A percentile compares a stretch with the other conserved stretches of the same genome.
These are phyloP conservation scores for Leucozona laternaria DNA, from an alignment of 2,888 invertebrate genomes.

Conservation along the genomic window DNA sequence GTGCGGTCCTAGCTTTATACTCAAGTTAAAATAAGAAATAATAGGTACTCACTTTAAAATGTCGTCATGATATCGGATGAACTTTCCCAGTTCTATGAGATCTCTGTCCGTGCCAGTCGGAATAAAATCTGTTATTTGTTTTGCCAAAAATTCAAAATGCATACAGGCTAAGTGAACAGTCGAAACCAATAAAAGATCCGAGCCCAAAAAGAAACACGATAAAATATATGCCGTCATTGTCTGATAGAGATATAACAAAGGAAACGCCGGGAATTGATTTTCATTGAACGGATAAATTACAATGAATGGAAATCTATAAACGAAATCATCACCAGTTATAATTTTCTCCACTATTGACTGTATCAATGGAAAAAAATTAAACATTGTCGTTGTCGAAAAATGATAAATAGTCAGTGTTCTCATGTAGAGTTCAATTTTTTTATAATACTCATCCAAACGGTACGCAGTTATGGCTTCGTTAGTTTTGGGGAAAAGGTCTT, in stretches of 20 bases:
- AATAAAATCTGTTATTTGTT: constrained; percentile 64
- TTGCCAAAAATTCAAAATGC: constrained; percentile 76
- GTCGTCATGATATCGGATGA: constrained; percentile 72
- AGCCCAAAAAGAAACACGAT: constrained; percentile 69
- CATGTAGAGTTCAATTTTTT: constrained; percentile 51
- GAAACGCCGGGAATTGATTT: constrained; percentile 24
- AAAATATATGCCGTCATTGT: constrained; percentile 42
- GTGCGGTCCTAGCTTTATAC: too few species aligned
- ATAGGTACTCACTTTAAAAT: constrained; percentile 71
- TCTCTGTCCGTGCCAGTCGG: constrained; percentile 73
- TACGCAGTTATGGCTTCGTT: constrained; percentile 35
- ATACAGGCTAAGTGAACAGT: constrained; percentile 76
- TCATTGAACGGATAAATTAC: constrained; percentile 67
- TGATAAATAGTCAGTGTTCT: constrained; percentile 65
- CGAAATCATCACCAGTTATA: constrained; percentile 34
- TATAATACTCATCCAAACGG: constrained; percentile 62
- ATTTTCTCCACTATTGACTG: constrained; percentile 71
- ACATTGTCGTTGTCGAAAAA: constrained; percentile 69
- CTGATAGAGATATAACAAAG: constrained; percentile 65
- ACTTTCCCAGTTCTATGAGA: constrained; percentile 47
- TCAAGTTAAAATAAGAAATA: neutral
- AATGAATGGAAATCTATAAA: constrained; percentile 71
- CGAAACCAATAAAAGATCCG: constrained; percentile 74
- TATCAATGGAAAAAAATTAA: constrained; percentile 71
- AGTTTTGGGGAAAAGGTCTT: constrained; percentile 68